These are phyloP conservation scores for Hyalella azteca DNA, from an alignment of 2,888 invertebrate species.

Conservation along the genomic window DNA sequence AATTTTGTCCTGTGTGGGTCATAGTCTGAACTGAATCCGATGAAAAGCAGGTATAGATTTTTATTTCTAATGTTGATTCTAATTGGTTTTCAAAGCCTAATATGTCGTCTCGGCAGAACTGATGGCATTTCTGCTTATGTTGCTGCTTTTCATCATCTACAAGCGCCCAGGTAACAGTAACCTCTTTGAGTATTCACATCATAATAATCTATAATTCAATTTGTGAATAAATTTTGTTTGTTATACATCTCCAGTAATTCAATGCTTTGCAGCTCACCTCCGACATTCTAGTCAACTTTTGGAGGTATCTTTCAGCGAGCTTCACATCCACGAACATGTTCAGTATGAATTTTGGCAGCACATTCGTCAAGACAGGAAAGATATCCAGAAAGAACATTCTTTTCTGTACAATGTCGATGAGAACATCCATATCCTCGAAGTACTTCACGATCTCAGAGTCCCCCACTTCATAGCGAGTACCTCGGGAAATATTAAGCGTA, in stretches of 20 bases:
- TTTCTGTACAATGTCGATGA: neutral
- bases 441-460: neutral
- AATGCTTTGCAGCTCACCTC: neutral
- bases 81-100: neutral
- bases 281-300: neutral
- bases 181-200: neutral
- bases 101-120: neutral
- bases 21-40: neutral
- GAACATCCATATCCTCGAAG: neutral
- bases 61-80: neutral
- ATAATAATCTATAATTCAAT: neutral
- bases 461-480: neutral
- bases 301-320: neutral
- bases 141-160: no score
- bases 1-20: neutral
- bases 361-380: neutral
- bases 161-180: neutral
- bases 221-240: neutral
- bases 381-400: neutral
- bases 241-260: neutral
- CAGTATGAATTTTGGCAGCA: neutral
- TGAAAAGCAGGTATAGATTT: neutral
- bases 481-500: neutral
- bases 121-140: no score
- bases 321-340: neutral